Evolutionary conservation across 1,140 invertebrate genomes (phyloP).

Genomic region (Drosophila bocqueti): DNA sequence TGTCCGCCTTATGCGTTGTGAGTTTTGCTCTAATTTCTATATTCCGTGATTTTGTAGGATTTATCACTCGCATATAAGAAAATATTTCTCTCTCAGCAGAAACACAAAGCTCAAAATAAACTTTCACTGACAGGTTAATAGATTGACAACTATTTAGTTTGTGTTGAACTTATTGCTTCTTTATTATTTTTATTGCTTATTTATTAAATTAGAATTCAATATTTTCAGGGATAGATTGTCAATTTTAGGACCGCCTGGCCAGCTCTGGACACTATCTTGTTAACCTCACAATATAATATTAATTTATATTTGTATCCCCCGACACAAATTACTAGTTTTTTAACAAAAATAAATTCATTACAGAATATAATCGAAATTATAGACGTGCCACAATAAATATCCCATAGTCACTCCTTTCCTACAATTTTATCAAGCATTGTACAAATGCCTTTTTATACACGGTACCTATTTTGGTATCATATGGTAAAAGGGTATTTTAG

Average conservation of each 20-base stretch:
- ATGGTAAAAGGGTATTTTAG: neutral
- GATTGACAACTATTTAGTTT: neutral
- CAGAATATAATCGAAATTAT: neutral
- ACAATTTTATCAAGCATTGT: neutral
- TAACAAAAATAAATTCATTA: neutral
- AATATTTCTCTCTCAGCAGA: neutral
- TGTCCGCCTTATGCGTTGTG: conserved; percentile 5
- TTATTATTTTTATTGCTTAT: too few relatives aligned
- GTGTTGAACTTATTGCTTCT: neutral
- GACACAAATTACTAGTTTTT: neutral
- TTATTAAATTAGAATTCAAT: neutral
- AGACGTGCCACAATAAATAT: neutral
- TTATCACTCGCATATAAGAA: conserved; percentile 3
- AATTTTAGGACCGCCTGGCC: neutral
- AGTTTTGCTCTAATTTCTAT: conserved; percentile 65
- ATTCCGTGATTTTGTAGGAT: conserved; percentile 70
- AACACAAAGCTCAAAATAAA: neutral
- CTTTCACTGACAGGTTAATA: neutral
- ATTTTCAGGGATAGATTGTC: neutral
- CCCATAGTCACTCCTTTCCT: neutral
- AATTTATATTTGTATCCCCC: neutral
- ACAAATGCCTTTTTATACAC: neutral
- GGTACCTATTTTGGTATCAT: neutral
- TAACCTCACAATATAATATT: neutral
- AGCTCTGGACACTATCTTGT: too few relatives aligned